Percentiles rank a stretch among this genome's conserved stretches.
Evolutionary conservation across 2,113 vertebrate genomes (phyloP).

Genomic region (Apodemus sylvaticus): DNA sequence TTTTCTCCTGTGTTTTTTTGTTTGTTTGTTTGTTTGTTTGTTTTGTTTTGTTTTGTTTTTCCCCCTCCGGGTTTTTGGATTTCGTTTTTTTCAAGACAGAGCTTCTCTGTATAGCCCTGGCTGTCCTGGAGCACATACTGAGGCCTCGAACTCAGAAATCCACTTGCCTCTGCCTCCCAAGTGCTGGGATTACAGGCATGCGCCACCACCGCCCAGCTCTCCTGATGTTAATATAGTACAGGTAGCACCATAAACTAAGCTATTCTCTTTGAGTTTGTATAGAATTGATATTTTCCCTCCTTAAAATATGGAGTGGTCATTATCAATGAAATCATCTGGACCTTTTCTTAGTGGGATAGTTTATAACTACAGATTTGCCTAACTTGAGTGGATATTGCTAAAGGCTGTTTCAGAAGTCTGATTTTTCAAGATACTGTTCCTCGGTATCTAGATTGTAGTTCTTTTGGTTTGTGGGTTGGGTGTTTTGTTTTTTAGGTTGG

Average conservation of each 20-base stretch:
- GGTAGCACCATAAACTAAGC: background rate
- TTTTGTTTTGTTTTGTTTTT: too few species aligned
- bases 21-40: too few species aligned
- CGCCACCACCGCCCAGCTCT: too few species aligned
- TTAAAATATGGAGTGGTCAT: background rate
- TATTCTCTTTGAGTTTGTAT: background rate
- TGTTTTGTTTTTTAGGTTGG: background rate
- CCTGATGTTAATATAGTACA: background rate
- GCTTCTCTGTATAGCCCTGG: too few species aligned
- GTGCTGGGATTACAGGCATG: too few species aligned
- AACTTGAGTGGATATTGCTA: background rate
- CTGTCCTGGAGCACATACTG: too few species aligned
- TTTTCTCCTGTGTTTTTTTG: too few species aligned
- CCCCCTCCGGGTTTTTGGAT: too few species aligned
- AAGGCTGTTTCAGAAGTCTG: background rate
- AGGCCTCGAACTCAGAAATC: too few species aligned
- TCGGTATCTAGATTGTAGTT: background rate
- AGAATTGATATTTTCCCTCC: background rate
- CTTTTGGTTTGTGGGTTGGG: background rate
- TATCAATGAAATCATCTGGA: background rate
- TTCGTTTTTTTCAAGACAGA: too few species aligned
- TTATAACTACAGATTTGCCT: background rate
- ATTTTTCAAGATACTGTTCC: background rate
- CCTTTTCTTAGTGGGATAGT: constrained; percentile 15
- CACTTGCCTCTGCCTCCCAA: too few species aligned